Evolutionary conservation across 2,888 invertebrate species (phyloP), one percentile per base, ranked within the genome.

Genomic region (Troilus luridus): DNA sequence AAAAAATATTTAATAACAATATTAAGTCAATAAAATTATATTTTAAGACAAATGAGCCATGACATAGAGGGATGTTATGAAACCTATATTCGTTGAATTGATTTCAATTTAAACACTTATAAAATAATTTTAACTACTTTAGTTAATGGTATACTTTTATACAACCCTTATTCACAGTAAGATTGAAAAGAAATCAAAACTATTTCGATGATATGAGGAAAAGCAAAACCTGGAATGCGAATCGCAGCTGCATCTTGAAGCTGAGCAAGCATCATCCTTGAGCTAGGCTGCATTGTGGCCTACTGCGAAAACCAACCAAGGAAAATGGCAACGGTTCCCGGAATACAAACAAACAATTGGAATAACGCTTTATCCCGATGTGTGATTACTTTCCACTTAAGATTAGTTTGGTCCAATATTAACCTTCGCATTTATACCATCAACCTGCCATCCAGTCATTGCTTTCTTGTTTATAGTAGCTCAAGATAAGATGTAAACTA

Each of bases 271-370:
- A 77, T 8, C 41, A 77, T 21, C 27, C 72, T 77, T 41, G 17
- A 77, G 72, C 64, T 11, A 11, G 24, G 64, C 67, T 41, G 72
- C 72, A 41, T 77, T 77, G 72, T 77, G 72, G 41, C 17, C 72
- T 72, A 24, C 72, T 77, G 72, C 72, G 72, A 77, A 77, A 77
- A 77, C 72, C 6, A 77, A 77, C 41, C 8, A 77, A 41, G 72
- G 72, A 27, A 77, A 77, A 77, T 41, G 17, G 72, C 72, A 0
- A 41, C 27, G 41, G 17, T 77, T 77, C 72, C 41, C 17, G 17
- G 72, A 77, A 77, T 77, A 77, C 72, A 77, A 77, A 67, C 67
- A 67, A 24, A 72, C 27, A 9, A 41, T 27, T 77, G 7, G 9
- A 41, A 77, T 41, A 41, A 77, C 41, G 41, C 41, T 77, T 77